These are phyloP conservation scores for Drosophila sproati DNA, from an alignment of 1,140 invertebrate species.

Conservation along the genomic window DNA sequence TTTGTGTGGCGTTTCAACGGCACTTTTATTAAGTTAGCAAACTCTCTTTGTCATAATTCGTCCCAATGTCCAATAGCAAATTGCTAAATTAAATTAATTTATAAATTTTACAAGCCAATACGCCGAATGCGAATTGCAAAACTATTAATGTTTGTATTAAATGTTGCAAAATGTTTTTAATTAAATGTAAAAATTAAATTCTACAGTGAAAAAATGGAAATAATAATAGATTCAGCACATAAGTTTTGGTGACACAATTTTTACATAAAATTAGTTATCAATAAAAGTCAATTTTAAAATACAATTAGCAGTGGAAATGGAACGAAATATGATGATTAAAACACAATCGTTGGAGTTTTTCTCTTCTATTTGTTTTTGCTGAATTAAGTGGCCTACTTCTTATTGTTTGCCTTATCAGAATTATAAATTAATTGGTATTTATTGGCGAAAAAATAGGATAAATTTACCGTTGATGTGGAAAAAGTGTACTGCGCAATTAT, in stretches of 20 bases:
- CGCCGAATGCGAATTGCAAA: constrained; percentile 14
- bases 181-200: constrained; percentile 23
- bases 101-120: constrained; percentile 21
- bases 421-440: constrained; percentile 39
- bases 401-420: constrained; percentile 5
- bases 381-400: neutral
- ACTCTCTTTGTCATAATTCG: constrained; percentile 26
- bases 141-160: constrained; percentile 7
- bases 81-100: constrained; percentile 60
- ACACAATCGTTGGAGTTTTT: neutral
- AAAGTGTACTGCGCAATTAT: constrained; percentile 60
- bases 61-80: constrained; percentile 10
- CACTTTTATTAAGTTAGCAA: constrained; percentile 37
- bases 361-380: neutral
- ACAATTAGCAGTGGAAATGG: neutral
- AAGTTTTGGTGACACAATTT: too few relatives aligned
- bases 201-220: neutral
- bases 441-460: constrained; percentile 22
- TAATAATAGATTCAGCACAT: neutral
- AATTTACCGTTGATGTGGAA: constrained; percentile 42
- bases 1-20: constrained; percentile 20
- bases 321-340: neutral
- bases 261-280: neutral
- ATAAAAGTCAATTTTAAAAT: neutral
- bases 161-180: neutral